phyloP scores from a whole-genome alignment of 2,797 vertebrate species.

The Odontamblyopus rebecca region DNA sequence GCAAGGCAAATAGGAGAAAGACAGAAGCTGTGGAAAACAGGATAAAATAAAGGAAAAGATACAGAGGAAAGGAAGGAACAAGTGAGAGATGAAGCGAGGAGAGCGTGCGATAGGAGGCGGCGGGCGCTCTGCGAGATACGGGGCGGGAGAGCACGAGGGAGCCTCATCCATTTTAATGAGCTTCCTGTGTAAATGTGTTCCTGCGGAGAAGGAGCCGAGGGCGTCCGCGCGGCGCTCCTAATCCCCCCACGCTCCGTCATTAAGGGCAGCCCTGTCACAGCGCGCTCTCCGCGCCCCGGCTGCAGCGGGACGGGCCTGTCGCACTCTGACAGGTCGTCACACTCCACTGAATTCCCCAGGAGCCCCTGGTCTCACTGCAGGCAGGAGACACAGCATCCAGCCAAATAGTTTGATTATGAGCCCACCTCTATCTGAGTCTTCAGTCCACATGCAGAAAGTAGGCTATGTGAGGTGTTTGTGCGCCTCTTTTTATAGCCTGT shows the following conservation, averaged over 20 bases:
- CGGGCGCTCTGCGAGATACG: slow-evolving; percentile 31
- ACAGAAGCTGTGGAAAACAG: slow-evolving; percentile 19
- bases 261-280: slow-evolving; percentile 80
- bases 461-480: slow-evolving; percentile 37
- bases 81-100: slow-evolving; percentile 11
- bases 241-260: slow-evolving; percentile 83
- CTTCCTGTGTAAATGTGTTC: slow-evolving; percentile 85
- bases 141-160: slow-evolving; percentile 62
- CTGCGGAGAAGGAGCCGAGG: slow-evolving; percentile 79
- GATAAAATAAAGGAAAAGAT: slow-evolving; percentile 28
- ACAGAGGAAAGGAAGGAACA: slow-evolving; percentile 18
- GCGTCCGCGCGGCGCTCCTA: slow-evolving; percentile 80
- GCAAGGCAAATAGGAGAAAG: slow-evolving; percentile 80
- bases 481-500: slow-evolving; percentile 57
- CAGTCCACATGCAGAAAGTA: slow-evolving; percentile 34
- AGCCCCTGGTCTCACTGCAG: slow-evolving; percentile 75
- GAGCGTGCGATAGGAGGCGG: slow-evolving; percentile 19
- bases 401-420: slow-evolving; percentile 51
- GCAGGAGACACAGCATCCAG: slow-evolving; percentile 33
- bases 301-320: slow-evolving; percentile 71
- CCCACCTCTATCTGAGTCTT: slow-evolving; percentile 51
- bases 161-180: slow-evolving; percentile 88
- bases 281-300: slow-evolving; percentile 42
- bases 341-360: slow-evolving; percentile 80
- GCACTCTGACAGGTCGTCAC: slow-evolving; percentile 84